Base-by-base conservation (phyloP, 2,888 invertebrate genomes). In the Pomacea canaliculata region DNA sequence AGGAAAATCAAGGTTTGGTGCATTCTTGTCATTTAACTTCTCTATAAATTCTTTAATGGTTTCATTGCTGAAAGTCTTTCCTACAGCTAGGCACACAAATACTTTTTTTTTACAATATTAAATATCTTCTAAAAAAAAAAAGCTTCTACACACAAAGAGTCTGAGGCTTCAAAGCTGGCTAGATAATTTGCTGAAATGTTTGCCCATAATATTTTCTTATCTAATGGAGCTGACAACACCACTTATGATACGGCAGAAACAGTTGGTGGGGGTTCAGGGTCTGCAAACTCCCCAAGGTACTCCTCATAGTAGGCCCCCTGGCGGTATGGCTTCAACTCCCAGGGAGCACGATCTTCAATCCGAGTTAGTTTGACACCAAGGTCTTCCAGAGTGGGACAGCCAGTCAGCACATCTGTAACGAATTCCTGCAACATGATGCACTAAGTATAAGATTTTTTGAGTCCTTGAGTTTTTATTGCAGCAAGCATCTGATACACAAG, bases 301-400 rank as follows among this genome's bases (percentile, higher is more conserved):
- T 94, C 94, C 82, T 94, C 94, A 89, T 96, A 95, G 91, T 95
- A 95, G 79, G 93, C 92, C 82, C 93, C 93, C 46, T 93, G 93
- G 70, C 94, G 93, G 91, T 91, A 94, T 3, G 94, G 94, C 86
- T 93, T 93, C 82, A 97, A 90, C 89, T 96, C 95, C 95, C 95
- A 97, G 0, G 94, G 94, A n/a, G 94, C 94, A 90, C 95, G 94
- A 80, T 94, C 93, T 91, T 97, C 97, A 92, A 97, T 93, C 4
- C 92, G 88, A 0, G 94, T 95, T 75, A 96, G 92, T 60, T 91
- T 92, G 4, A 98, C 94, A 23, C 97, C 97, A 80, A 98, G 93
- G 92, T 98, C 98, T 90, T 96, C 96, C 74, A 98, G 91, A 0
- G 95, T 96, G 5, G 95, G 96, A 48, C 83, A 83, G 10, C 87